Conservation (phyloP, 2,888 invertebrate genomes). For the Hydrotaea diabolus region DNA sequence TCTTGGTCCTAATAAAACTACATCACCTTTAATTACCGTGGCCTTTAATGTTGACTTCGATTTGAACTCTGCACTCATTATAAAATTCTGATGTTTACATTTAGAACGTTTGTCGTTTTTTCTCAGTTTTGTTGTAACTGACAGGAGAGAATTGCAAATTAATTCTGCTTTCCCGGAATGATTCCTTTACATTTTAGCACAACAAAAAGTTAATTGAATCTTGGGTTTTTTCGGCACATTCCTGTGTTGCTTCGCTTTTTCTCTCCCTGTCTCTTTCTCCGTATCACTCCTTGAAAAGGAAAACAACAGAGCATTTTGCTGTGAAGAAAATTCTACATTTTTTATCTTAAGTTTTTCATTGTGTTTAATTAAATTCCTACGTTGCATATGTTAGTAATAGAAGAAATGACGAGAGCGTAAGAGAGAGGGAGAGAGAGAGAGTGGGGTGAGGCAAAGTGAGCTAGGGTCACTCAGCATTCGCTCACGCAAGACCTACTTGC, state of each 20-base stretch:
- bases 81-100: too few relatives aligned
- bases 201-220: conserved; percentile 29
- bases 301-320: conserved; percentile 23
- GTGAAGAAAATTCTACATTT: conserved; percentile 11
- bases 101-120: too few relatives aligned
- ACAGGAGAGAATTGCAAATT: not conserved
- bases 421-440: conserved; percentile 7
- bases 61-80: too few relatives aligned
- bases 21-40: too few relatives aligned
- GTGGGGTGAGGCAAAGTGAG: conserved; percentile 21
- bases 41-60: not conserved
- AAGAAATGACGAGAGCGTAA: not conserved
- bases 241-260: not conserved
- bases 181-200: not conserved
- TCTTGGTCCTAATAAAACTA: too few relatives aligned
- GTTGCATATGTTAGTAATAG: conserved; percentile 19
- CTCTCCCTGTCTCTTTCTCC: not conserved
- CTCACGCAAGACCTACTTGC: too few relatives aligned
- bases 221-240: not conserved
- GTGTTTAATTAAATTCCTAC: conserved; percentile 57
- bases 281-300: not conserved
- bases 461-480: conserved; percentile 27
- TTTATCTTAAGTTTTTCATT: not conserved
- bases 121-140: too few relatives aligned
- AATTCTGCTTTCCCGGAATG: not conserved